These are phyloP conservation scores for Gracilinanus agilis DNA, from an alignment of 2,113 vertebrate species.

Conservation along the genomic window DNA sequence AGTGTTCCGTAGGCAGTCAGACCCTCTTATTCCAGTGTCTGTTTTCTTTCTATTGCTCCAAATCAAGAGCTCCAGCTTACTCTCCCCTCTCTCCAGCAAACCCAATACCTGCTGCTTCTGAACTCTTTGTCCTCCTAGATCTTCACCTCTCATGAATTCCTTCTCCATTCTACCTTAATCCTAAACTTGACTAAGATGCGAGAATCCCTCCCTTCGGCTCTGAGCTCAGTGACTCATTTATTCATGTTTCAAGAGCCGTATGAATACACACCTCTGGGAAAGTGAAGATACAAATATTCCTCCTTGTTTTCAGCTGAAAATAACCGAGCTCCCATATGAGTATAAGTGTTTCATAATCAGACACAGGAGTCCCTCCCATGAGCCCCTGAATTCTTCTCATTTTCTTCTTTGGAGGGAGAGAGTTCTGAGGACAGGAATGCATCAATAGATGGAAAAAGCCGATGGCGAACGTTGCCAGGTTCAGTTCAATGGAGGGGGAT, in stretches of 20 bases:
- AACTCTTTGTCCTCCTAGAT: neutral
- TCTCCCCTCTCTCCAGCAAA: neutral
- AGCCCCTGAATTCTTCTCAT: neutral
- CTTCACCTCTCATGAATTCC: neutral
- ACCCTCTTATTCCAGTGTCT: neutral
- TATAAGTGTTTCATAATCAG: constrained; percentile 51
- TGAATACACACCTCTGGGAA: constrained; percentile 49
- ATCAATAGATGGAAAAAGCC: constrained; percentile 57
- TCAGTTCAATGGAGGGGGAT: constrained; percentile 65
- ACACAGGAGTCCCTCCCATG: neutral
- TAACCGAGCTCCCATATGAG: neutral
- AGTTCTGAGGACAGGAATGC: constrained; percentile 61
- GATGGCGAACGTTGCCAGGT: constrained; percentile 42
- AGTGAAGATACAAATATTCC: neutral
- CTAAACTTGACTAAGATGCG: neutral
- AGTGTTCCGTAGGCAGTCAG: neutral
- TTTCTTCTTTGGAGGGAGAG: constrained; percentile 59
- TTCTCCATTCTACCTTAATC: neutral
- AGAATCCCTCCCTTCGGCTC: neutral
- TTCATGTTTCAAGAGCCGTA: constrained; percentile 59
- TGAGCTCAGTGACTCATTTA: constrained; percentile 8
- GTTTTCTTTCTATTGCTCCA: neutral
- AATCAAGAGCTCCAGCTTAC: neutral
- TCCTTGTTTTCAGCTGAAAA: constrained; percentile 31
- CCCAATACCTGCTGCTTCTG: neutral